Conservation (phyloP, 1,140 invertebrate genomes). For the Ceratosolen solmsi region DNA sequence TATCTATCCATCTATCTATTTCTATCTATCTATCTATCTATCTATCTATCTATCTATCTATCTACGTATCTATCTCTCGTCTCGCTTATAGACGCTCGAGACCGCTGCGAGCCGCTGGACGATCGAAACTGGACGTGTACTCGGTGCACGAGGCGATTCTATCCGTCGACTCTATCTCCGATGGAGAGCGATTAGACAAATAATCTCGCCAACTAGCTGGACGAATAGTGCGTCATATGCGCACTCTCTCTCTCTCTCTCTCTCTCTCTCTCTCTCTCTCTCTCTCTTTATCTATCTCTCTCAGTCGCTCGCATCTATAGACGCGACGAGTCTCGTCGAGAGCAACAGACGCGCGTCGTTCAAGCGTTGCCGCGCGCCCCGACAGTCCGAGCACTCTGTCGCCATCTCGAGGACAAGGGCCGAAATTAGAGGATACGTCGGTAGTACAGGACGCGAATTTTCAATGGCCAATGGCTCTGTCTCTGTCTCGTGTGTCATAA, state of each 20-base stretch:
- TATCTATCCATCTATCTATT: too few species aligned
- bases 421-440: not conserved
- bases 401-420: conserved; percentile 6
- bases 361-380: conserved; percentile 36
- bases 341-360: conserved; percentile 3
- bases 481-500: too few species aligned
- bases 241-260: not conserved
- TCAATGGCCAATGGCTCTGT: not conserved
- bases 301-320: not conserved
- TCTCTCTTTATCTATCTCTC: not conserved
- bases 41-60: too few species aligned
- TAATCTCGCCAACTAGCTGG: conserved; percentile 42
- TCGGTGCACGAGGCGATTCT: not conserved
- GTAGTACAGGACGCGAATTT: not conserved
- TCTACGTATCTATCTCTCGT: too few species aligned
- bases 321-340: not conserved
- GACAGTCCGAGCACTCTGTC: not conserved
- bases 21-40: too few species aligned
- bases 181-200: conserved; percentile 17
- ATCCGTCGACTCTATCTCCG: conserved; percentile 16
- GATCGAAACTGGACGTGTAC: conserved; percentile 37
- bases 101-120: conserved; percentile 22
- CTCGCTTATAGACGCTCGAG: not conserved
- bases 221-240: not conserved
- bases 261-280: conserved; percentile 21